Evolutionary conservation across 2,888 invertebrate genomes (phyloP), one percentile per base, ranked within the genome.

Genomic region (Quadriops clusia): DNA sequence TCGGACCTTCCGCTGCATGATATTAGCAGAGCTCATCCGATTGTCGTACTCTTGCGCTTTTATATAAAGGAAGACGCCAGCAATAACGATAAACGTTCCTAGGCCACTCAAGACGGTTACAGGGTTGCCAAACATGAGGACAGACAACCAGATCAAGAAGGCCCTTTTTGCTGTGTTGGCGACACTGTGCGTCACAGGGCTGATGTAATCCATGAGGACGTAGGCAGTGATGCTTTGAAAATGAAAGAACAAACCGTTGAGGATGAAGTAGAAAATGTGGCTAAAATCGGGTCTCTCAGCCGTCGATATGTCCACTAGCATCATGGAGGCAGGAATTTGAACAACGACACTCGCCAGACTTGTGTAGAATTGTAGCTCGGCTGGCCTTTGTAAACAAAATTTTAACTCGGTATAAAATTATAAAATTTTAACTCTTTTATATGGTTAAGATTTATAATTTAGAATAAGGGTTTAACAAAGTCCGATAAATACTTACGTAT

Each of bases 151-250:
- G 46, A 83, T 83, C 18, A 83, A 63, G 47, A 80, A 73, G 23
- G 83, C 83, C 47, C 83, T 61, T 58, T 83, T 83, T 23, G 75
- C 77, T 38, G 82, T 82, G 58, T 83, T 83, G 14, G 78, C 79
- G 42, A 83, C 83, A 60, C 82, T 77, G 52, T 83, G 80, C 15
- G 82, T 82, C 9, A 83, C 80, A 13, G 82, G 81, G 54, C 77
- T 79, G 51, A 83, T 79, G 49, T 78, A 80, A 50, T 77, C 77
- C 77, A 83, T 80, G 38, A 82, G 67, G 37, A 79, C 78, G 54
- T 81, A 82, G 4, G 81, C 81, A 23, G 78, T 77, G 48, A 82
- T 78, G 53, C 78, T 79, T 68, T 83, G 83, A 51, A 77, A 77
- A 58, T 83, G 82, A 58, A 81, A 83, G 58, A 78, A 79, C 16